phyloP scores from a whole-genome alignment of 1,140 invertebrate genomes.

The Aethina tumida region DNA sequence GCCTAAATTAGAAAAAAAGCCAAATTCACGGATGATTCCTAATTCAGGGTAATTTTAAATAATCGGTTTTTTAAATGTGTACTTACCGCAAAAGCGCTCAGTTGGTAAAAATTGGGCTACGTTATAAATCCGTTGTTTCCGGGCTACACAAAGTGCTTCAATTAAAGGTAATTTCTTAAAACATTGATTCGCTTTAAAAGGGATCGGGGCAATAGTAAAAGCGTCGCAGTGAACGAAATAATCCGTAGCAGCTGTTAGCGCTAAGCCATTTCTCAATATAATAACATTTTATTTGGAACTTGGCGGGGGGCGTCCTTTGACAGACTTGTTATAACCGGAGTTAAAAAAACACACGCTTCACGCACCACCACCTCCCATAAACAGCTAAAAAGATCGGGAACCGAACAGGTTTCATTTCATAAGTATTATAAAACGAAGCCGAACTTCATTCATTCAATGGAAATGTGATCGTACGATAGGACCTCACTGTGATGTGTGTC shows the following conservation, averaged over 20 bases:
- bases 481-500: too few species aligned
- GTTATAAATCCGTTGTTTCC: neutral
- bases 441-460: too few species aligned
- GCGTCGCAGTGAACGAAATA: constrained; percentile 16
- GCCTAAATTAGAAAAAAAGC: neutral
- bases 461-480: too few species aligned
- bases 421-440: constrained; percentile 16
- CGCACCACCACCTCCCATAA: constrained; percentile 19
- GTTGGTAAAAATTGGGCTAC: neutral
- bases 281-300: constrained; percentile 22
- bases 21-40: neutral
- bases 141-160: neutral
- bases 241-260: constrained; percentile 21
- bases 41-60: neutral
- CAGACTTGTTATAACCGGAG: constrained; percentile 22
- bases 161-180: too few species aligned
- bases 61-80: neutral
- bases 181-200: too few species aligned
- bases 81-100: neutral
- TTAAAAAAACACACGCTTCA: constrained; percentile 22
- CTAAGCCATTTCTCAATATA: constrained; percentile 24
- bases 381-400: constrained; percentile 16
- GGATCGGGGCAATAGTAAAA: neutral
- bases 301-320: constrained; percentile 21
- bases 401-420: constrained; percentile 20